Conservation (phyloP, 2,113 vertebrate genomes). For the Circaetus gallicus region DNA sequence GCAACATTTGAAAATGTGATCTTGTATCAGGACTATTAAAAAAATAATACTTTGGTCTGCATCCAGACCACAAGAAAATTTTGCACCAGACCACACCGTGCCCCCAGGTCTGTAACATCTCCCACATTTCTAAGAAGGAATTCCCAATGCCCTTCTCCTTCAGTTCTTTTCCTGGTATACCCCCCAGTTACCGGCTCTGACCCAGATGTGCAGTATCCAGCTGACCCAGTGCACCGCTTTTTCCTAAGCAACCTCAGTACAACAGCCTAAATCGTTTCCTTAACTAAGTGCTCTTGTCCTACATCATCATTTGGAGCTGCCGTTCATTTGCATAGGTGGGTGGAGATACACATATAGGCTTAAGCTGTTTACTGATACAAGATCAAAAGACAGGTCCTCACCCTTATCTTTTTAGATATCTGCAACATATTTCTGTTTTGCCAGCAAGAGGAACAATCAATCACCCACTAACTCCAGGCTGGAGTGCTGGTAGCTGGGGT, state of each 20-base stretch:
- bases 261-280: neutral
- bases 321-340: rapidly evolving
- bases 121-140: neutral
- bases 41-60: rapidly evolving
- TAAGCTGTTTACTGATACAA: neutral
- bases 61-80: neutral
- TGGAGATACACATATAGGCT: neutral
- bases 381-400: neutral
- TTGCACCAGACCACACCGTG: neutral
- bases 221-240: neutral
- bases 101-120: neutral
- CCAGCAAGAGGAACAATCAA: neutral
- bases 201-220: neutral
- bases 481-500: neutral
- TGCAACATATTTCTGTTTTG: neutral
- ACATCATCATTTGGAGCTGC: neutral
- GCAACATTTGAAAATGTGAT: neutral
- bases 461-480: neutral
- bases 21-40: neutral
- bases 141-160: neutral
- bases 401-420: neutral
- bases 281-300: neutral
- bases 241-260: neutral
- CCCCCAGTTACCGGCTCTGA: neutral
- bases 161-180: neutral